These are phyloP conservation scores for Taxidea taxus DNA, from an alignment of 2,113 vertebrate species.

Conservation along the genomic window DNA sequence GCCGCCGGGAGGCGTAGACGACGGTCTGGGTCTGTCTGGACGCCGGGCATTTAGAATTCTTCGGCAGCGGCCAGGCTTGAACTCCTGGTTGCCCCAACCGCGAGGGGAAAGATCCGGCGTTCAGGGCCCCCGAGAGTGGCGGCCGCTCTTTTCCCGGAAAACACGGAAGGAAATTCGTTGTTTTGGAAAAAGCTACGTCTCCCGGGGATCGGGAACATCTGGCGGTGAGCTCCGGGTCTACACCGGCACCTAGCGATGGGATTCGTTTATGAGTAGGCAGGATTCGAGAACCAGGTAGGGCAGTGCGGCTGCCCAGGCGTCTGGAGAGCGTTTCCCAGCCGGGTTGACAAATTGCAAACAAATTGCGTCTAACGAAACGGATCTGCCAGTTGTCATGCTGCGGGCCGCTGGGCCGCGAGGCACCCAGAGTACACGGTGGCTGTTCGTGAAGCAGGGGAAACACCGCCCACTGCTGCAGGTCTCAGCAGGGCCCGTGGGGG, in stretches of 20 bases:
- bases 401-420: background rate
- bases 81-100: background rate
- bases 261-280: constrained; percentile 24
- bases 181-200: constrained; percentile 60
- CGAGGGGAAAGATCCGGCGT: background rate
- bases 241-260: background rate
- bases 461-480: background rate
- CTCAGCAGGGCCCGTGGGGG: background rate
- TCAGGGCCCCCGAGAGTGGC: background rate
- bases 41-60: background rate
- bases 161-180: constrained; percentile 71
- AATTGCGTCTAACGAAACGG: constrained; percentile 72
- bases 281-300: constrained; percentile 38
- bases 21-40: background rate
- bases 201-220: background rate
- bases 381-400: constrained; percentile 56
- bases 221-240: background rate
- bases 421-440: background rate
- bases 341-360: constrained; percentile 60
- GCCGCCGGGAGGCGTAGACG: background rate
- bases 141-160: constrained; percentile 36
- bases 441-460: background rate
- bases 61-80: background rate
- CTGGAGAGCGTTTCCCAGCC: constrained; percentile 35
- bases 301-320: background rate